These are phyloP conservation scores for Hycleus cichorii DNA, from an alignment of 1,140 invertebrate species.

Conservation along the genomic window DNA sequence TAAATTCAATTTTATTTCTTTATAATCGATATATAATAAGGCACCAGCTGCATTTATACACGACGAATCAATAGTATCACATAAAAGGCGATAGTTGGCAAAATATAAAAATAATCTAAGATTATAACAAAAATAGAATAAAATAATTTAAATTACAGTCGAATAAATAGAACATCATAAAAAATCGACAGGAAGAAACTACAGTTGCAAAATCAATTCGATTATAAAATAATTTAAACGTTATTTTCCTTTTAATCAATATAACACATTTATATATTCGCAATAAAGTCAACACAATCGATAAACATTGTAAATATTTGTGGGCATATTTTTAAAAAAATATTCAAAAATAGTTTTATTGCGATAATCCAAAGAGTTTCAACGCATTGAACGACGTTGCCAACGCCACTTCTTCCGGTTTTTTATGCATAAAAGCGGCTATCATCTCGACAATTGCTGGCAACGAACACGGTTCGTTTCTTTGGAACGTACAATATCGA, in stretches of 20 bases:
- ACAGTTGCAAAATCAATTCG: no score
- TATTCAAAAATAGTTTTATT: conserved; percentile 40
- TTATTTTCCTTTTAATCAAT: no score
- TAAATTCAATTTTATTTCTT: no score
- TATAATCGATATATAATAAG: no score
- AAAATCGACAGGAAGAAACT: no score
- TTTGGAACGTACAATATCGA: conserved; percentile 87
- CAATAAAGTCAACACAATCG: background rate
- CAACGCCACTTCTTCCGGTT: conserved; percentile 83
- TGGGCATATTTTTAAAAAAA: background rate
- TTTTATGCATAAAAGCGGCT: conserved; percentile 79
- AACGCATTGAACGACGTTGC: conserved; percentile 90
- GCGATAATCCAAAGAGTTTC: conserved; percentile 83
- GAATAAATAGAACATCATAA: no score
- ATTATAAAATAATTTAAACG: no score
- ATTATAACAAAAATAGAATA: conserved; percentile 1
- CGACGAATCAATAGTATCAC: conserved; percentile 1
- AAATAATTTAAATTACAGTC: background rate
- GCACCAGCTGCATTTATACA: no score
- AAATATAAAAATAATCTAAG: conserved; percentile 1
- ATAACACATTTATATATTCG: no score
- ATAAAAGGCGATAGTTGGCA: conserved; percentile 7
- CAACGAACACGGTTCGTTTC: conserved; percentile 91
- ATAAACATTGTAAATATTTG: background rate
- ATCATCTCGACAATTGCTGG: conserved; percentile 91